Conservation (phyloP, 2,797 vertebrate species). For the Argya squamiceps region DNA sequence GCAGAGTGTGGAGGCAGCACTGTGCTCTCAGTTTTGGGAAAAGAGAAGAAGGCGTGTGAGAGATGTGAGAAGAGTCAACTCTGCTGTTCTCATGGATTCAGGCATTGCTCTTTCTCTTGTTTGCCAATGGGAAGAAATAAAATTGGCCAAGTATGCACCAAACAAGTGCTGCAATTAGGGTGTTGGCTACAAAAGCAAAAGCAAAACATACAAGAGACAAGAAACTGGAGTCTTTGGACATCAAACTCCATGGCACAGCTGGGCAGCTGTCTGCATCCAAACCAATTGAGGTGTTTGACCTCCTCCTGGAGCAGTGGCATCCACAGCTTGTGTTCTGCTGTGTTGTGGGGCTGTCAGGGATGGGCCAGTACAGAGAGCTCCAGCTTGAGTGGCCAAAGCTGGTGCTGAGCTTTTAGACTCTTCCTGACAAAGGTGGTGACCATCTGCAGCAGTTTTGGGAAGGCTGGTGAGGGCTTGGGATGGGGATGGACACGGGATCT, state of each 20-base stretch:
- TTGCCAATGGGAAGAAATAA: neutral
- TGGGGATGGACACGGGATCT: neutral
- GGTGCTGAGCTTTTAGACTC: rapidly evolving
- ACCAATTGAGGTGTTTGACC: neutral
- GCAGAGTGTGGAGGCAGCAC: neutral
- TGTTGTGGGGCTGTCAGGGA: rapidly evolving
- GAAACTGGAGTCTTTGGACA: neutral
- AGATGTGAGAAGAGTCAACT: neutral
- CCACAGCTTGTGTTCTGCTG: neutral
- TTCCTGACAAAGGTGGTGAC: neutral
- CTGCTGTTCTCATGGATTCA: neutral
- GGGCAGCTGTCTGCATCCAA: neutral
- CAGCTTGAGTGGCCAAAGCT: rapidly evolving
- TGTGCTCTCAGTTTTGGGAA: neutral
- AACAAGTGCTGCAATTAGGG: neutral
- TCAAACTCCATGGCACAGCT: rapidly evolving
- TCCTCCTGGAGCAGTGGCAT: neutral
- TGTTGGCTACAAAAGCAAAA: neutral
- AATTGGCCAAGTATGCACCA: neutral
- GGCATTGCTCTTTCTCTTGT: rapidly evolving
- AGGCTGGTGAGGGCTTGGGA: neutral
- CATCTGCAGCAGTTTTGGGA: neutral
- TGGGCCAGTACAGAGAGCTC: too few relatives aligned
- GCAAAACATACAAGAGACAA: neutral
- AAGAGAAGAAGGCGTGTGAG: neutral